Base-by-base conservation (phyloP, 2,797 vertebrate genomes). In the Eulemur mongoz region DNA sequence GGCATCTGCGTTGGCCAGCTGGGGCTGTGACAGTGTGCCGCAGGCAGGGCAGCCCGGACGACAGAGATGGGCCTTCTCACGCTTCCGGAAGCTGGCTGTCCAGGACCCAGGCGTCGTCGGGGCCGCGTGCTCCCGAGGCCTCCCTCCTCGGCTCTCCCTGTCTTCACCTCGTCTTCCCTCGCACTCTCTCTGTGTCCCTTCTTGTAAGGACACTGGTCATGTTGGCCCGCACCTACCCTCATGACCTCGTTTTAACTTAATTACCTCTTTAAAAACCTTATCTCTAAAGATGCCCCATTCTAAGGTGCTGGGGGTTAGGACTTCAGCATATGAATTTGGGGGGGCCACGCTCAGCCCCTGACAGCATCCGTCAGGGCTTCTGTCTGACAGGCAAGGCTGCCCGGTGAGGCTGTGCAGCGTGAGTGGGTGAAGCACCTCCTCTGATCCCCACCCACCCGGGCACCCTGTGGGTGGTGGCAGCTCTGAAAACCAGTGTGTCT, bases 41-140 rank as follows among this genome's bases (percentile, higher is more conserved):
- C 1, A 54, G 48, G 38, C 1, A 14, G 18, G 12, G 70, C 0
- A 15, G 52, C 69, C 9, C 25, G 1, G 7, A 4, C 13, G 4
- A 23, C 61, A 43, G 40, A 70, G 48, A 18, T 6, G 14, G 83
- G 3, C 30, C 45, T 79, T 35, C 30, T 38, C 69, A 14, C 25
- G 11, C 2, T 27, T 63, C 48, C 40, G n/a, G 73, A 59, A 43
- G 30, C 63, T 18, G 15, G 43, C 70, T 17, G 30, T 35, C 27
- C 7, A n/a, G 63, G 59, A 4, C 61, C 48, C 48, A 59, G 6
- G 12, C 23, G 5, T 25, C 1, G 0, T 17, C 4, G 4, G 27
- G 4, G 17, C 30, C 75, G 48, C 43, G 40, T 84, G 65, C 63
- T 75, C 67, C n/a, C 2, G n/a, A 40, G 80, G 32, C 50, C 18